Conservation (phyloP, 2,888 invertebrate species). For the Zygogramma bicolorata region DNA sequence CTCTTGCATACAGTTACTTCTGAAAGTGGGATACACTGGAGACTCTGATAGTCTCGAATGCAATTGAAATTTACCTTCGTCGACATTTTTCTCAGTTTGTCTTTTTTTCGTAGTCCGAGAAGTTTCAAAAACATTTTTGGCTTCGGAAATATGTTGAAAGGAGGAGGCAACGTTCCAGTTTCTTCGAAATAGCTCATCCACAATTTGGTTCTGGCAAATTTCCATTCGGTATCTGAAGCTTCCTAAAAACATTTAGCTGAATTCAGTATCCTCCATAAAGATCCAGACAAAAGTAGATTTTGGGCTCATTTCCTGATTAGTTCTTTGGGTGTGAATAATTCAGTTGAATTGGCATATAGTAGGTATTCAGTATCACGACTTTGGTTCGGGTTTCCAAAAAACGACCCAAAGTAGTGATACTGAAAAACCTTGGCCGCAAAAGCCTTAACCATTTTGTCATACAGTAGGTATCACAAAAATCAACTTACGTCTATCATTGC, state of each 20-base stretch:
- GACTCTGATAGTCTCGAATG: no score
- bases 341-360: no score
- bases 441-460: no score
- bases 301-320: no score
- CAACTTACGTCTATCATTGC: slow-evolving; percentile 87
- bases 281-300: no score
- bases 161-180: slow-evolving; percentile 90
- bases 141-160: slow-evolving; percentile 93
- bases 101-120: slow-evolving; percentile 74
- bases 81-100: slow-evolving; percentile 71
- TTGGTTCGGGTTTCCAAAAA: no score
- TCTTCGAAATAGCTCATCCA: slow-evolving; percentile 98
- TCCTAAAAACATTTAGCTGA: slow-evolving; percentile 71
- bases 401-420: no score
- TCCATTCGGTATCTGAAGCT: slow-evolving; percentile 96
- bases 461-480: not conserved
- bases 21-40: no score
- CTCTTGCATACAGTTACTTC: no score
- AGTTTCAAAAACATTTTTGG: slow-evolving; percentile 82
- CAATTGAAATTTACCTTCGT: slow-evolving; percentile 70
- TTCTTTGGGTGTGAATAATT: no score
- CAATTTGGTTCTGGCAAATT: slow-evolving; percentile 92
- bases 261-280: not conserved
- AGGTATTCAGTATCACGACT: no score
- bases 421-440: no score